phyloP scores from a whole-genome alignment of 2,888 invertebrate species.

The Rhingia rostrata region DNA sequence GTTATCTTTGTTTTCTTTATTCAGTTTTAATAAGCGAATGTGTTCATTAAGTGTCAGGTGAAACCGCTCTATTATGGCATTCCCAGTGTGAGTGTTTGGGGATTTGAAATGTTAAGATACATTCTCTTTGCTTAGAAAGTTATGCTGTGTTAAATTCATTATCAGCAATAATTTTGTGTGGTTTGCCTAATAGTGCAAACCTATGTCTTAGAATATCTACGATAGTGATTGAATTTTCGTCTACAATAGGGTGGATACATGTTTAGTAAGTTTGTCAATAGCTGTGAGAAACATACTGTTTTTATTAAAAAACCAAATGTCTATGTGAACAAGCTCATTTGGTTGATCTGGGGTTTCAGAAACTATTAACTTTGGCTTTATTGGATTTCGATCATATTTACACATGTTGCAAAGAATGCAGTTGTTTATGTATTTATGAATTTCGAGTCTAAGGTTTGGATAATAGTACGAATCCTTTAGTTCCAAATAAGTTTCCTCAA shows the following conservation, averaged over 20 bases:
- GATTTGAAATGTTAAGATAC: constrained; percentile 9
- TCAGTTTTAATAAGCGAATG: constrained; percentile 48
- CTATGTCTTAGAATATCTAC: constrained; percentile 36
- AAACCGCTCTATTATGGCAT: constrained; percentile 50
- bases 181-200: constrained; percentile 54
- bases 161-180: constrained; percentile 30
- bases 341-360: constrained; percentile 60
- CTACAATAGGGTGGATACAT: constrained; percentile 20
- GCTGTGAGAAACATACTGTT: constrained; percentile 24
- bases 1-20: constrained; percentile 29
- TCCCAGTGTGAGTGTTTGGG: constrained; percentile 41
- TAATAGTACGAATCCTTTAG: too few relatives aligned
- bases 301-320: constrained; percentile 53
- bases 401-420: constrained; percentile 56
- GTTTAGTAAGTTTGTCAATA: constrained; percentile 49
- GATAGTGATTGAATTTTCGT: constrained; percentile 25
- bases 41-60: constrained; percentile 62
- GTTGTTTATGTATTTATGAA: constrained; percentile 59
- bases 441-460: constrained; percentile 29
- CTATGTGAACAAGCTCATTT: constrained; percentile 56
- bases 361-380: constrained; percentile 51
- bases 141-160: constrained; percentile 7
- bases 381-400: constrained; percentile 62
- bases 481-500: too few relatives aligned
- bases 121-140: constrained; percentile 3